Evolutionary conservation across 2,797 vertebrate genomes (phyloP), one percentile per base, ranked within the genome.

Genomic region (Diceros bicornis): DNA sequence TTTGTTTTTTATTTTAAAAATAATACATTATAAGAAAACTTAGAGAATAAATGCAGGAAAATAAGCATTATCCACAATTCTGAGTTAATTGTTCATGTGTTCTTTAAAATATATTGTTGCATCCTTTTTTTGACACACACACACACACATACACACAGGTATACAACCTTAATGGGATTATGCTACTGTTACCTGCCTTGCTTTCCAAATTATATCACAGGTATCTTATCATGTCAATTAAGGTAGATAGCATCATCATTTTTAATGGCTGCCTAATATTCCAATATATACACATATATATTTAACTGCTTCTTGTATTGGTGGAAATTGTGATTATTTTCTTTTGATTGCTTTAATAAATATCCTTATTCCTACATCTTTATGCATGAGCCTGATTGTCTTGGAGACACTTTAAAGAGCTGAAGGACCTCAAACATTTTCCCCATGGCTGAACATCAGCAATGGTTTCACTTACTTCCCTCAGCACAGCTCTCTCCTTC

Each of bases 1-100:
- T 97, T 83, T 81, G 27, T 74, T 91, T 95, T 69, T 78, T 78
- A 74, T 68, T 97, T 79, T 52, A 44, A 91, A 95, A 84, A 90
- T 81, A 95, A 75, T 59, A 20, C 1, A 68, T 86, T 95, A 71
- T 61, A 90, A 87, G 71, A 74, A 89, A 85, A 88, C 21, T 62
- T 79, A 82, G 82, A 91, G 69, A 72, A 85, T 88, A 20, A 32
- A 34, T 52, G 32, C 21, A 64, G 62, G 61, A 74, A 96, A 97
- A 96, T 55, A 92, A 66, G 94, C 41, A 86, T 41, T 62, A 79
- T 55, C 12, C 13, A 41, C 11, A 85, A 55, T 91, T 77, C 37
- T 55, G 59, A 91, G 41, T 89, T 94, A 81, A 75, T 86, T 77
- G 25, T 69, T 96, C 18, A 44, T 66, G 44, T 52, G 17, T 37